A percentile compares a stretch with the other conserved stretches of the same genome.
Evolutionary conservation across 2,888 invertebrate species (phyloP).

Genomic region (Kuschelorhynchus macadamiae): DNA sequence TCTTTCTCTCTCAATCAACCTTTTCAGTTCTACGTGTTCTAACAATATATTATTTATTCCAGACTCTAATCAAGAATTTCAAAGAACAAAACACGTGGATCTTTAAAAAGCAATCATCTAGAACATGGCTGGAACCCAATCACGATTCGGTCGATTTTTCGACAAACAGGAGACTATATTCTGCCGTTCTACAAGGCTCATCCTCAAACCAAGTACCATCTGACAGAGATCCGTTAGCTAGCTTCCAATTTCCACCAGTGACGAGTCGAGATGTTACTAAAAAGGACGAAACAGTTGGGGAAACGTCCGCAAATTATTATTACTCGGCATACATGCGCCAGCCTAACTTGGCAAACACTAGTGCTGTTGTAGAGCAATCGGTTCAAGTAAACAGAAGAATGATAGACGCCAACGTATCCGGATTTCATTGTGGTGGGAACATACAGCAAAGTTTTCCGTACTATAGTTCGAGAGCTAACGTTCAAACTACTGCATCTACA

Average conservation of each 20-base stretch:
- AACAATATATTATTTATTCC: too few species aligned
- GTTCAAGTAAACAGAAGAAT: constrained; percentile 15
- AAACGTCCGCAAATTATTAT: too few species aligned
- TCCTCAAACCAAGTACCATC: constrained; percentile 8
- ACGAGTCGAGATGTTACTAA: constrained; percentile 8
- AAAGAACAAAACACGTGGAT: constrained; percentile 55
- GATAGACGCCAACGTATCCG: constrained; percentile 5
- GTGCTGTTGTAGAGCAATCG: too few species aligned
- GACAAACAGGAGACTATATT: constrained; percentile 61
- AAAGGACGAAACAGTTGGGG: constrained; percentile 30
- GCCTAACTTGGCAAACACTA: not conserved
- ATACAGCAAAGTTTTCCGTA: constrained; percentile 1
- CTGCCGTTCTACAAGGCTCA: constrained; percentile 66
- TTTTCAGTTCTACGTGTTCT: too few species aligned
- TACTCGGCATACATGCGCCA: too few species aligned
- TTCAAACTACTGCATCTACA: constrained; percentile 13
- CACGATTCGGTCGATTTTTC: constrained; percentile 20
- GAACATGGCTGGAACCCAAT: constrained; percentile 25
- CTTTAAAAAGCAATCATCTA: constrained; percentile 33
- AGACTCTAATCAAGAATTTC: constrained; percentile 52
- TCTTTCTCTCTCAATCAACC: too few species aligned
- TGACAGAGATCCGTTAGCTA: constrained; percentile 5
- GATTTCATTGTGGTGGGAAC: not conserved
- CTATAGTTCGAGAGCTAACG: constrained; percentile 16
- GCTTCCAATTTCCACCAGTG: constrained; percentile 21